Conservation (phyloP, 2,797 vertebrate genomes). For the Mastacembelus armatus region DNA sequence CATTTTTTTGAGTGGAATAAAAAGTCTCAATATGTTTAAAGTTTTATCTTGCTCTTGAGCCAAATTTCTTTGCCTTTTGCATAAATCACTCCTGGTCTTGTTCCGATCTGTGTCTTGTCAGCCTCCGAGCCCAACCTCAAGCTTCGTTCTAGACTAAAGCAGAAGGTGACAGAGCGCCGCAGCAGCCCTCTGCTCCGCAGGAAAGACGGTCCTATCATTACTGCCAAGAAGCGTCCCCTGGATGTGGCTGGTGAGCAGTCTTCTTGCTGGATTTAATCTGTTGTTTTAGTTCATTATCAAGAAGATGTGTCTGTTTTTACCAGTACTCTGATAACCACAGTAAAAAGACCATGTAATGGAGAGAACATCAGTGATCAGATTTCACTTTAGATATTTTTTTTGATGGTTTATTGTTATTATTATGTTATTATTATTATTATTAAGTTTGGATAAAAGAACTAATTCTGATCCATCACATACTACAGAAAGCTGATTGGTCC, state of each 20-base stretch:
- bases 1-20: not conserved
- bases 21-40: not conserved
- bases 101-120: constrained; percentile 58
- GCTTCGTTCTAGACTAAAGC: constrained; percentile 94
- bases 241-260: constrained; percentile 89
- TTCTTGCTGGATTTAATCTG: not conserved
- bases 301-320: no score
- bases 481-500: no score
- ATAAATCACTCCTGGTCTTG: not conserved
- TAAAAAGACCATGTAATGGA: no score
- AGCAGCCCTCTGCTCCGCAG: constrained; percentile 95
- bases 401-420: not conserved
- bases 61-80: not conserved
- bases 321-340: no score
- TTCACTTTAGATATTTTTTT: not conserved
- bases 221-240: constrained; percentile 93
- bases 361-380: constrained; percentile 5
- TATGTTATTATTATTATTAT: not conserved
- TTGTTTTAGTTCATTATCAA: not conserved
- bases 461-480: no score
- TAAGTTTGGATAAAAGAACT: no score
- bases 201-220: constrained; percentile 90
- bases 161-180: constrained; percentile 96
- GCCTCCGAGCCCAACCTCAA: constrained; percentile 98
- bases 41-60: not conserved